phyloP scores from a whole-genome alignment of 2,113 vertebrate genomes.

The Dryoscopus gambensis region DNA sequence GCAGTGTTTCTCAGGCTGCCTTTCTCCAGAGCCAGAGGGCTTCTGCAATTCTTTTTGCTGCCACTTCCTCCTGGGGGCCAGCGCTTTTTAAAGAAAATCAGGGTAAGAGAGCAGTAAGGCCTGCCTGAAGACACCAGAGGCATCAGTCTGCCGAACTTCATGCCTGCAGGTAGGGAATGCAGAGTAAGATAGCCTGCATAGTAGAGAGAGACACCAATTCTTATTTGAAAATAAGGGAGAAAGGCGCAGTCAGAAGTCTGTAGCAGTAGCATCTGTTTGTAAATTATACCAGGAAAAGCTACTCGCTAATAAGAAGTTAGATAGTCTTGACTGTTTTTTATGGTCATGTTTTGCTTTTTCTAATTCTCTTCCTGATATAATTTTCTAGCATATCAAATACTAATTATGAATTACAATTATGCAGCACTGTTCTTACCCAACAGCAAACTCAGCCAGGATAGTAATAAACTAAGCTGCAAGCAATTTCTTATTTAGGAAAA shows the following conservation, averaged over 20 bases:
- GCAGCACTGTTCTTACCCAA: background rate
- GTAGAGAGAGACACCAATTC: background rate
- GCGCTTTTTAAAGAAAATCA: background rate
- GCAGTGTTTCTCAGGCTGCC: background rate
- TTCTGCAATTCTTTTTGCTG: background rate
- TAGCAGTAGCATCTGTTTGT: background rate
- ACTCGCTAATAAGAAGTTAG: background rate
- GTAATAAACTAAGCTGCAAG: background rate
- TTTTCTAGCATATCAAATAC: background rate
- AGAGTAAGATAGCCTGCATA: background rate
- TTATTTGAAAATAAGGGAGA: background rate
- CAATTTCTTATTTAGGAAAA: background rate
- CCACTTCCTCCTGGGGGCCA: background rate
- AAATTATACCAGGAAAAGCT: background rate
- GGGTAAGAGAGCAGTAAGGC: background rate
- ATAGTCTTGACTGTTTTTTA: background rate
- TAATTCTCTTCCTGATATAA: background rate
- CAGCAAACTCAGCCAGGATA: background rate
- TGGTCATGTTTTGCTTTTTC: background rate
- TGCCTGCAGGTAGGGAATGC: background rate
- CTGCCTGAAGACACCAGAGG: background rate
- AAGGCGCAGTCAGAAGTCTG: background rate
- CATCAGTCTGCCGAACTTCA: background rate
- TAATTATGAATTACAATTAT: background rate
- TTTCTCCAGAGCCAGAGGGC: background rate